phyloP scores from a whole-genome alignment of 1,140 invertebrate genomes.

The Wasmannia auropunctata region DNA sequence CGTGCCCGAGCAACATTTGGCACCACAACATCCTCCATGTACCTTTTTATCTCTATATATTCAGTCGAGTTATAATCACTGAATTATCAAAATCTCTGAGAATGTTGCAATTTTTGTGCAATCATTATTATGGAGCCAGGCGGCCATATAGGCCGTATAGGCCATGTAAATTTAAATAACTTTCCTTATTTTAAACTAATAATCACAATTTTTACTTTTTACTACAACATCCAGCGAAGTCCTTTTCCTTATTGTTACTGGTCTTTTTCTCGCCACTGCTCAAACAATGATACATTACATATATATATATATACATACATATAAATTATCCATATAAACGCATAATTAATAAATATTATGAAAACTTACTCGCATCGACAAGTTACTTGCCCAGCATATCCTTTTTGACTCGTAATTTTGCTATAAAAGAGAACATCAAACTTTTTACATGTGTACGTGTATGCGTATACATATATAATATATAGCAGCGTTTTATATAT shows the following conservation, averaged over 20 bases:
- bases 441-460: not conserved
- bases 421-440: slow-evolving; percentile 44
- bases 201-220: slow-evolving; percentile 67
- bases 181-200: not conserved
- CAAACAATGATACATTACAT: not conserved
- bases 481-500: not conserved
- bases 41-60: slow-evolving; percentile 72
- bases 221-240: slow-evolving; percentile 71
- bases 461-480: not conserved
- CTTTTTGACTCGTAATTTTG: slow-evolving; percentile 73
- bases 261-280: slow-evolving; percentile 69
- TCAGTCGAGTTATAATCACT: slow-evolving; percentile 58
- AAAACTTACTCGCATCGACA: slow-evolving; percentile 75
- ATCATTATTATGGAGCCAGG: slow-evolving; percentile 19
- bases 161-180: slow-evolving; percentile 66
- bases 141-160: slow-evolving; percentile 74
- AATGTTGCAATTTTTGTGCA: not conserved
- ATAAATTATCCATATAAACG: not conserved
- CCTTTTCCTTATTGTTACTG: slow-evolving; percentile 61
- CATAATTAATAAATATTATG: slow-evolving; percentile 14
- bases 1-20: slow-evolving; percentile 73
- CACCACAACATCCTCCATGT: slow-evolving; percentile 72
- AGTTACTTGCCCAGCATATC: slow-evolving; percentile 75
- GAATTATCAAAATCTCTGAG: slow-evolving; percentile 21
- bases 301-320: not conserved